Conservation (phyloP, 2,888 invertebrate genomes). For the Smittia aterrima region DNA sequence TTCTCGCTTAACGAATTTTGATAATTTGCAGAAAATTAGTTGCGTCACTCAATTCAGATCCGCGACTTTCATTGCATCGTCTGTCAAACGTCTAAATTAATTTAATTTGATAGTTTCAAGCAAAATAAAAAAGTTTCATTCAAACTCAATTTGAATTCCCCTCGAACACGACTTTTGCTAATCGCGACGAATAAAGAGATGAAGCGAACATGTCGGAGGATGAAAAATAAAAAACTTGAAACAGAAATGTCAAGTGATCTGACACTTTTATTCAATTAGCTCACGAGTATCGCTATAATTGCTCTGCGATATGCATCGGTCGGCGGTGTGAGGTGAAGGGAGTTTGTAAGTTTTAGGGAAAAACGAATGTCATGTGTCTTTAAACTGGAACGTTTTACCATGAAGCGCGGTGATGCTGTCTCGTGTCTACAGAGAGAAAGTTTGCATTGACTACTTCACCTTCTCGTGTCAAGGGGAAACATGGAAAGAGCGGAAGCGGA, state of each 20-base stretch:
- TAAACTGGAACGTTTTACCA: background rate
- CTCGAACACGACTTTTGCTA: background rate
- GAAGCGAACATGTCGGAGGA: background rate
- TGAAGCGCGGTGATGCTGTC: background rate
- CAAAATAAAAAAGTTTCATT: background rate
- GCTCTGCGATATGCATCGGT: slow-evolving; percentile 29
- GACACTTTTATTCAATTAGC: slow-evolving; percentile 42
- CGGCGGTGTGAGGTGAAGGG: background rate
- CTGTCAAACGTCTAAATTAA: background rate
- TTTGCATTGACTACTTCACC: background rate
- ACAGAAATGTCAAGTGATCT: slow-evolving; percentile 38
- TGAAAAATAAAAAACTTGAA: slow-evolving; percentile 23
- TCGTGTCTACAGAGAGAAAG: background rate
- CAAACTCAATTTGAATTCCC: background rate
- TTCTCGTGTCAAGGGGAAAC: background rate
- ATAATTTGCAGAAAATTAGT: slow-evolving; percentile 18
- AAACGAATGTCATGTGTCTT: background rate
- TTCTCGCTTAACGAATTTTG: background rate
- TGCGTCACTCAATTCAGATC: background rate
- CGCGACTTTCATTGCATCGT: background rate
- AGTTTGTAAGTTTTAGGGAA: background rate
- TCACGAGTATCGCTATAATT: slow-evolving; percentile 30
- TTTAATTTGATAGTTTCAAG: background rate
- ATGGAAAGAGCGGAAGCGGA: background rate
- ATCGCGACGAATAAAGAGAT: slow-evolving; percentile 14